Evolutionary conservation across 2,888 invertebrate species (phyloP), one percentile per base, ranked within the genome.

Genomic region (Phyllotreta cruciferae): DNA sequence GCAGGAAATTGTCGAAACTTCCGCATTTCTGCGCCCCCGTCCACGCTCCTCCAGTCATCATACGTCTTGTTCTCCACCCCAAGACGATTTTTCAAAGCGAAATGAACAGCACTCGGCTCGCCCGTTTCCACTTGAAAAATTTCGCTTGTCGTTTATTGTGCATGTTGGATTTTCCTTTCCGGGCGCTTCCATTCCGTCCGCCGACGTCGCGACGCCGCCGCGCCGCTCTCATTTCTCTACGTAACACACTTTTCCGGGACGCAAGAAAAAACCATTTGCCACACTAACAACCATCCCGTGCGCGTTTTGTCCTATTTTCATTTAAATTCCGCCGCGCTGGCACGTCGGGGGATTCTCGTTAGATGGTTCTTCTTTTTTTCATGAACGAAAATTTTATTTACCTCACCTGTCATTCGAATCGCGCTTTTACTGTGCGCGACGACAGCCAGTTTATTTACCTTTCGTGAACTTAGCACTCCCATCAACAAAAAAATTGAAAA

Each of bases 21-120:
- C 24, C 24, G 24, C 24, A 24, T 49, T 24, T n/a, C 36, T 52
- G 6, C 52, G 37, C 38, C 36, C 42, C 39, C 50, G n/a, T n/a
- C n/a, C n/a, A n/a, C n/a, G n/a, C n/a, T n/a, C 36, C 6, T 7
- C 76, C 76, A 24, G 24, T 57, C 56, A 56, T 64, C 71, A 71
- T 74, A 75, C 76, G 75, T 77, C 75, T 77, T 78, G 75, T 77
- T 77, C 73, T 72, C 71, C 64, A 42, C 49, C 49, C 44, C 53
- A n/a, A 44, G 71, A 77, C 73, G 74, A 79, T 79, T 78, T 79
- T 78, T 79, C 77, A 78, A 72, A 68, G 71, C 73, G 73, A 75
- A 77, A 76, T 76, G 78, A 78, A 78, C 76, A 79, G 76, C 77
- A 77, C 76, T 77, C 71, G 76, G 75, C 74, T 76, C 77, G 73